Evolutionary conservation across 2,888 invertebrate genomes (phyloP).

Genomic region (Sussaba pulchella): DNA sequence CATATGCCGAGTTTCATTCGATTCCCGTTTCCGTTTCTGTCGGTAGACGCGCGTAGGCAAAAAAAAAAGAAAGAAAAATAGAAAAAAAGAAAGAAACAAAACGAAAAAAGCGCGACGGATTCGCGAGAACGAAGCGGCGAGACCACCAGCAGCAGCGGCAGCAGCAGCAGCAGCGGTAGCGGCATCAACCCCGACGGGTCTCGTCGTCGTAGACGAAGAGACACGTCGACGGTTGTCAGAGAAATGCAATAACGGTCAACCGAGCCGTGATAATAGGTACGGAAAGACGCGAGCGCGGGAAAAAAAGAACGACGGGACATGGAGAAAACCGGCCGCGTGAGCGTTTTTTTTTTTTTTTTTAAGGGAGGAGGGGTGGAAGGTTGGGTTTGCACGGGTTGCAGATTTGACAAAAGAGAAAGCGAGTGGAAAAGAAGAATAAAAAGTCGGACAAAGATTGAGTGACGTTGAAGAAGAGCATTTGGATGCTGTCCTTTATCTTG

Average conservation of each 20-base stretch:
- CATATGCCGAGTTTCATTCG: conserved; percentile 52
- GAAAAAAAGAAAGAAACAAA: neutral
- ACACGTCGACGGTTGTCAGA: conserved; percentile 31
- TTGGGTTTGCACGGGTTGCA: conserved; percentile 2
- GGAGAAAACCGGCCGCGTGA: neutral
- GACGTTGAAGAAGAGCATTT: neutral
- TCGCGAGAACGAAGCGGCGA: neutral
- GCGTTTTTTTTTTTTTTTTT: neutral
- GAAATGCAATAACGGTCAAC: conserved; percentile 45
- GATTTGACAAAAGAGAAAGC: neutral
- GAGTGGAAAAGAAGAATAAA: neutral
- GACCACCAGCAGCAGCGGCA: neutral
- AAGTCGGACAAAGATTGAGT: neutral
- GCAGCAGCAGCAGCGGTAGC: neutral
- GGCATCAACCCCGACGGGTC: neutral
- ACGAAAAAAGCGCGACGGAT: conserved; percentile 11
- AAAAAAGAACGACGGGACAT: neutral
- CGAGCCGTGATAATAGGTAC: conserved; percentile 25
- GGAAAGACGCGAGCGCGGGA: conserved; percentile 1
- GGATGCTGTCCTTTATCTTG: neutral
- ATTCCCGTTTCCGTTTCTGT: conserved; percentile 46
- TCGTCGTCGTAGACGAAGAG: conserved; percentile 20
- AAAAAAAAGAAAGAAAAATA: neutral
- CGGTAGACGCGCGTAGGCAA: conserved; percentile 5
- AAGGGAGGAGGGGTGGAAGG: too few relatives aligned